Conservation (phyloP, 1,140 invertebrate species). For the Archegozetes longisetosus region DNA sequence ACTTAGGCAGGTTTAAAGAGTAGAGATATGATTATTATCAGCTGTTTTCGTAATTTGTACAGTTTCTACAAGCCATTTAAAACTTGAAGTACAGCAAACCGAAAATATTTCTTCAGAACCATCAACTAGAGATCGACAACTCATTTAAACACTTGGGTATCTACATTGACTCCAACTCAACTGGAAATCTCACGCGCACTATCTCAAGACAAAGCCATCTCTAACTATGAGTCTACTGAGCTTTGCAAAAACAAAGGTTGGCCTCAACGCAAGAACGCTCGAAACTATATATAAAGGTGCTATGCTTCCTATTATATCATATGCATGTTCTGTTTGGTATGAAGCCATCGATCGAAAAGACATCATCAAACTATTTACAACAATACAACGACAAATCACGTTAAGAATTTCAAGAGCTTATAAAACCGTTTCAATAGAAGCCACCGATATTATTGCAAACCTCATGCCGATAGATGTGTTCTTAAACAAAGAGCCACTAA, state of each 20-base stretch:
- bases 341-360: background rate
- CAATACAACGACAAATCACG: background rate
- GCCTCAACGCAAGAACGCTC: background rate
- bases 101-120: background rate
- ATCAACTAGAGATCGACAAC: background rate
- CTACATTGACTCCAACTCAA: background rate
- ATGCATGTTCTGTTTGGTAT: background rate
- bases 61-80: too few species aligned
- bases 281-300: background rate
- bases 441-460: background rate
- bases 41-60: too few species aligned
- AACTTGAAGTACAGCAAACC: too few species aligned
- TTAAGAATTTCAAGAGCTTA: background rate
- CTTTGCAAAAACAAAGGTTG: background rate
- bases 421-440: background rate
- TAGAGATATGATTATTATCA: too few species aligned
- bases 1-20: too few species aligned
- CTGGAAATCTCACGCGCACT: background rate
- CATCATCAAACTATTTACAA: background rate
- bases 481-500: background rate
- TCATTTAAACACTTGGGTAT: background rate
- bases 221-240: background rate
- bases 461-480: background rate
- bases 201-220: background rate
- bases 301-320: background rate